Percentiles rank a stretch among this genome's conserved stretches.
Conservation (phyloP, 2,113 vertebrate species). For the Prolemur simus region DNA sequence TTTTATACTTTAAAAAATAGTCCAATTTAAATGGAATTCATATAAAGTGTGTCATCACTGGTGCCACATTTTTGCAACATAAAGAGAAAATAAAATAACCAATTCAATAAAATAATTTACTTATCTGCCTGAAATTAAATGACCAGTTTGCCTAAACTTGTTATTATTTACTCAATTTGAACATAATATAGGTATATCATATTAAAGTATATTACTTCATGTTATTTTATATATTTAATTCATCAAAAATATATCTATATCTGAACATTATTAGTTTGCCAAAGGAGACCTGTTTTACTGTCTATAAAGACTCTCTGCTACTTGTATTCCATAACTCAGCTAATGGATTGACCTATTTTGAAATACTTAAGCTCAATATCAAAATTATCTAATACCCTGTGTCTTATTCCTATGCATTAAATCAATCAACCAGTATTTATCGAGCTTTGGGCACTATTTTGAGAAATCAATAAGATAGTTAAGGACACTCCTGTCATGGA, state of each 20-base stretch:
- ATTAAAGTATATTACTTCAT: neutral
- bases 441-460: neutral
- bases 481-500: neutral
- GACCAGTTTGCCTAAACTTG: neutral
- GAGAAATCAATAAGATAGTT: neutral
- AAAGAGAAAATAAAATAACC: neutral
- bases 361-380: neutral
- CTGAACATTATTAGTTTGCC: neutral
- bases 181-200: neutral
- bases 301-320: neutral
- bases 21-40: slow-evolving; percentile 29
- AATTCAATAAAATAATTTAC: slow-evolving; percentile 2
- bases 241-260: neutral
- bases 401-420: neutral
- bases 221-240: neutral
- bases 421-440: neutral
- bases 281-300: neutral
- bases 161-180: neutral
- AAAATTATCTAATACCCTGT: neutral
- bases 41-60: neutral
- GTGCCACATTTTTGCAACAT: neutral
- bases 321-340: neutral
- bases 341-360: neutral
- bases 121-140: neutral
- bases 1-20: neutral